Evolutionary conservation across 53 echinoderm and acorn worm genomes (phyloP).

Genomic region (Arbacia lixula): DNA sequence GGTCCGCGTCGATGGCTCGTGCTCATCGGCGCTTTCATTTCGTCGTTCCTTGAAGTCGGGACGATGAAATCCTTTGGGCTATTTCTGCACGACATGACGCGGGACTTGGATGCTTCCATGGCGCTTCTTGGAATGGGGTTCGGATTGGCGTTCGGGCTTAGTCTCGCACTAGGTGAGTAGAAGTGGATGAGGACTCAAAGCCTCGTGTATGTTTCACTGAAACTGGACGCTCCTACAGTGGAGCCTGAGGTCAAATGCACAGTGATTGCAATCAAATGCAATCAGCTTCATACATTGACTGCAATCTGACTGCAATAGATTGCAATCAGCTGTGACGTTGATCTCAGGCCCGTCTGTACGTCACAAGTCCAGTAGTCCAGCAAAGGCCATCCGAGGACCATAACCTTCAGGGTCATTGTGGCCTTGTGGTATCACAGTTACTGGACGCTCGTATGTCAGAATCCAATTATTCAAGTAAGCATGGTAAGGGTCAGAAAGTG

Average conservation of each 20-base stretch:
- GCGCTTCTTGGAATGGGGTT: not conserved
- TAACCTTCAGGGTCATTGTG: too few relatives aligned
- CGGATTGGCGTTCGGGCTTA: not conserved
- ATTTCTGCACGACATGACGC: not conserved
- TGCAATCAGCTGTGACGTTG: too few relatives aligned
- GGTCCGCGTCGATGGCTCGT: not conserved
- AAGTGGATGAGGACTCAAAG: not conserved
- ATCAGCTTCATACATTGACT: not conserved
- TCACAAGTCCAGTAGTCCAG: too few relatives aligned
- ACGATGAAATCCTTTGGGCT: conserved; percentile 21
- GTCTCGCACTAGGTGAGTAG: not conserved
- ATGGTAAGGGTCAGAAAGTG: too few relatives aligned
- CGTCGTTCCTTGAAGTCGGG: not conserved
- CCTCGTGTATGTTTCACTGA: not conserved
- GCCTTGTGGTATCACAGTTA: too few relatives aligned
- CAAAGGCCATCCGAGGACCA: too few relatives aligned
- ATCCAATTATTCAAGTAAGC: too few relatives aligned
- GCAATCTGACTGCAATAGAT: too few relatives aligned
- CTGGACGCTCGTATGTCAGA: too few relatives aligned
- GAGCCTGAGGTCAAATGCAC: not conserved
- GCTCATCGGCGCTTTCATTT: not conserved
- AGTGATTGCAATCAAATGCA: too few relatives aligned
- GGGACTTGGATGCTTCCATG: not conserved
- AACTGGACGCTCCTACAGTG: not conserved
- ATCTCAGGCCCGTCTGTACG: too few relatives aligned